Evolutionary conservation across 1,140 invertebrate genomes (phyloP), one percentile per base, ranked within the genome.

Genomic region (Contarinia nasturtii): DNA sequence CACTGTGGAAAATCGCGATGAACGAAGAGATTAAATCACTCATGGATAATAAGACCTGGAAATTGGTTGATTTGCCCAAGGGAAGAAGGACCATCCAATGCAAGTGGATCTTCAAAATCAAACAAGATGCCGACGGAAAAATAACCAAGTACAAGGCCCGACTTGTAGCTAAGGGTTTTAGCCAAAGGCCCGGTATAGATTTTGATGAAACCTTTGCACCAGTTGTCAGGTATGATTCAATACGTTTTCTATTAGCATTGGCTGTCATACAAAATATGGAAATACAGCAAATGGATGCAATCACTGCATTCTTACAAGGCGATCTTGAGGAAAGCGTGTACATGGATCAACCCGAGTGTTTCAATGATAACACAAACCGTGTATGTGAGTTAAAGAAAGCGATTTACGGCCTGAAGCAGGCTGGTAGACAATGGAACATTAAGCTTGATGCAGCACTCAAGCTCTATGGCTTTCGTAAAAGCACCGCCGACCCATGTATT

Each of bases 241-340:
- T 50, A 51, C 46, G 47, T 53, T 53, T 53, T 47, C 51, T 38
- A 52, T 48, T 48, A 44, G 54, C 52, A 10, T 49, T 58, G 37
- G 48, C 57, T 21, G 52, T 54, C 33, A 47, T 53, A 54, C 47
- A 53, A 33, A 45, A 51, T 41, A 19, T 57, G 19, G 36, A 48
- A 45, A 52, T 57, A 11, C 44, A 51, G 22, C 55, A 58, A 43
- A 48, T 58, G 45, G 55, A 56, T 48, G 53, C 53, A 40, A 40
- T 43, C 52, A 62, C 46, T 57, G 54, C 5, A 61, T 55, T 50
- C 45, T 56, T 8, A 55, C 61, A n/a, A 57, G 47, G 49, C 14
- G 21, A 48, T 17, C 8, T 53, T 2, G 11, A 50, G 0, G 44
- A 53, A 21, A 38, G 49, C 14, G 12, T 50, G 0, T 50, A 48